A percentile compares a stretch with the other conserved stretches of the same genome.
Conservation (phyloP, 2,797 vertebrate genomes). For the Lerista edwardsae region DNA sequence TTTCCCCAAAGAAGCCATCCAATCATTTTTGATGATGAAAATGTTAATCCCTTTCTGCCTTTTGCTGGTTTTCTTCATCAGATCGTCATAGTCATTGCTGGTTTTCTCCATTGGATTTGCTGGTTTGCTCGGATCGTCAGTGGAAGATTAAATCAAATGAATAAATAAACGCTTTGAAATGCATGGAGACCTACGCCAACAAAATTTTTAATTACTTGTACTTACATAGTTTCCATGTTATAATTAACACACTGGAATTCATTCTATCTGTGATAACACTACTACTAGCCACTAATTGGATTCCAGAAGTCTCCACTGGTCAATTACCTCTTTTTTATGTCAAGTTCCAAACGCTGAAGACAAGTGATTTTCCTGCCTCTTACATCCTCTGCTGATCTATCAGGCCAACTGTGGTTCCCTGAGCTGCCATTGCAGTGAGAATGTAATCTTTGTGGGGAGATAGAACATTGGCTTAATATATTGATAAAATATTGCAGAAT, state of each 20-base stretch:
- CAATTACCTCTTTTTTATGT: conserved; percentile 60
- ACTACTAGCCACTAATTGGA: conserved; percentile 46
- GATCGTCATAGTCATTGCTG: too few relatives aligned
- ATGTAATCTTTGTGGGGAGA: conserved; percentile 46
- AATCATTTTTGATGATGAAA: neutral
- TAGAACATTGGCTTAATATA: conserved; percentile 28
- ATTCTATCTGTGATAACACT: conserved; percentile 28
- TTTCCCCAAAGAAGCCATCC: conserved; percentile 9
- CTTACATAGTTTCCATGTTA: conserved; percentile 43
- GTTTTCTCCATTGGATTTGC: too few relatives aligned
- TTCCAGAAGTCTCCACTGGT: conserved; percentile 48
- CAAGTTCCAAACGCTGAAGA: conserved; percentile 22
- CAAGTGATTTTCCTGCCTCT: conserved; percentile 30
- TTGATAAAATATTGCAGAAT: conserved; percentile 37
- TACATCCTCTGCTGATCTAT: conserved; percentile 28
- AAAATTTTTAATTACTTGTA: conserved; percentile 43
- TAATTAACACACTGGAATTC: conserved; percentile 57
- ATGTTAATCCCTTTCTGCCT: conserved; percentile 1
- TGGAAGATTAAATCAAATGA: conserved; percentile 29
- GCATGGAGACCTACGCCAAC: neutral
- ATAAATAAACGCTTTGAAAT: conserved; percentile 41
- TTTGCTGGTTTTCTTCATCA: conserved; percentile 33
- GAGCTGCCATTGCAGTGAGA: conserved; percentile 26
- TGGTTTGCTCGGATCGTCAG: conserved; percentile 11
- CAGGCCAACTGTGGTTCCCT: conserved; percentile 40